Evolutionary conservation across 2,113 vertebrate species (phyloP).

Genomic region (Coryphaenoides rupestris): DNA sequence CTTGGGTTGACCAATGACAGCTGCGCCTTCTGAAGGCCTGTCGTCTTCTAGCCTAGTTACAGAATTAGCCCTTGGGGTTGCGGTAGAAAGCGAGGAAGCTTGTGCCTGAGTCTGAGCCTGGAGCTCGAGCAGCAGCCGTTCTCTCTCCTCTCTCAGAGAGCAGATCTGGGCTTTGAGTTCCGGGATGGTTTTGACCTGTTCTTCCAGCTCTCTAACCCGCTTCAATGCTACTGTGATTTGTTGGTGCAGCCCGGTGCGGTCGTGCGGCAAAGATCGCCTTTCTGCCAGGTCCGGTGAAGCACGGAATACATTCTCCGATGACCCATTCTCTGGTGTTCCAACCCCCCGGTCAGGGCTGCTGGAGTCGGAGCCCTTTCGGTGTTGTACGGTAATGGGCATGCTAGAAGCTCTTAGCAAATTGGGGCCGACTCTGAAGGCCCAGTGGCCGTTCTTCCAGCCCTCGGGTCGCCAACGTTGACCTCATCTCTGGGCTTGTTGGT

Average conservation of each 20-base stretch:
- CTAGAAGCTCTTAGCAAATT: conserved; percentile 89
- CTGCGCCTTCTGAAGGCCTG: conserved; percentile 38
- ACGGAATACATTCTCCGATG: conserved; percentile 58
- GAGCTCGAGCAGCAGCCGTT: conserved; percentile 54
- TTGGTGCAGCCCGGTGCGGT: conserved; percentile 60
- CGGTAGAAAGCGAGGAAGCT: not conserved
- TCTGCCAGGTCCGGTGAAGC: conserved; percentile 60
- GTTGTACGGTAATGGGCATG: conserved; percentile 84
- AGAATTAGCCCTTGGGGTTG: conserved; percentile 12
- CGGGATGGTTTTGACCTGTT: conserved; percentile 68
- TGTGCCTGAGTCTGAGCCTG: conserved; percentile 46
- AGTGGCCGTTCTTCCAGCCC: conserved; percentile 52
- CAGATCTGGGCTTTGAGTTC: conserved; percentile 72
- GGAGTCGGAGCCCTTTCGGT: conserved; percentile 66
- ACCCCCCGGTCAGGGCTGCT: conserved; percentile 46
- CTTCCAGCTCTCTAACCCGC: conserved; percentile 72
- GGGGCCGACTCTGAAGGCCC: conserved; percentile 72
- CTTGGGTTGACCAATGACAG: conserved; percentile 32
- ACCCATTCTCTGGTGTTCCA: conserved; percentile 52
- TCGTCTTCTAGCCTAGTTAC: conserved; percentile 21
- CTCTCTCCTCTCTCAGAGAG: conserved; percentile 65
- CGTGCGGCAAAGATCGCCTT: conserved; percentile 38
- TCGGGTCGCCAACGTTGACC: conserved; percentile 21
- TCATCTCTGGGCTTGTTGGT: conserved; percentile 65
- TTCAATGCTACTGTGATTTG: conserved; percentile 69